Evolutionary conservation across 92 coral and sea anemone genomes (phyloP).

Genomic region (Ricordea florida): DNA sequence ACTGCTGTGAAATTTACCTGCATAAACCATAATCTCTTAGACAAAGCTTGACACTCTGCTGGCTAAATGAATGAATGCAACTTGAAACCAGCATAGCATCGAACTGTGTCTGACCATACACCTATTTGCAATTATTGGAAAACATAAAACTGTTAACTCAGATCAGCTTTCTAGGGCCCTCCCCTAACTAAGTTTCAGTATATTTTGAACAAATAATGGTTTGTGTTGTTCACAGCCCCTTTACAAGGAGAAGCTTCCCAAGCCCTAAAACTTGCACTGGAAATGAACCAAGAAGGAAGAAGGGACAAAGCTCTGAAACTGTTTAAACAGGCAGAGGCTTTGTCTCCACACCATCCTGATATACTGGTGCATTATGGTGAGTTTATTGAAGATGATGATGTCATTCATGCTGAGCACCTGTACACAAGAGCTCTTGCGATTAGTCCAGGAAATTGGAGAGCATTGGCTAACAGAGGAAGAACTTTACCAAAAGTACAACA

Average conservation of each 20-base stretch:
- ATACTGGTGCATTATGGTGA: slow-evolving; percentile 90
- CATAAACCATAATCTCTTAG: too few species aligned
- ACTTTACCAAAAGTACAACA: slow-evolving; percentile 94
- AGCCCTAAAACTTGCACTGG: slow-evolving; percentile 78
- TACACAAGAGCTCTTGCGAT: slow-evolving; percentile 80
- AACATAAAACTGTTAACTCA: too few species aligned
- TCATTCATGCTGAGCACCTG: slow-evolving; percentile 87
- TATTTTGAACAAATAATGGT: background rate
- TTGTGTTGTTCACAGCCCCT: slow-evolving; percentile 56
- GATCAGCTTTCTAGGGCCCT: too few species aligned
- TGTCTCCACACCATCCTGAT: slow-evolving; percentile 92
- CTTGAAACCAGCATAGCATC: too few species aligned
- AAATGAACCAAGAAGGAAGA: slow-evolving; percentile 86
- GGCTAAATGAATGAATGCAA: too few species aligned
- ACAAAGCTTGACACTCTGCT: too few species aligned
- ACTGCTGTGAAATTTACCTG: too few species aligned
- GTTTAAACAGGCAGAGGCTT: slow-evolving; percentile 89
- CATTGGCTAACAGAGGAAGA: slow-evolving; percentile 86
- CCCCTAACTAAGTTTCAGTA: too few species aligned
- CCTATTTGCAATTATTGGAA: too few species aligned
- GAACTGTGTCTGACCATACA: too few species aligned
- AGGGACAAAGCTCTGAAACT: slow-evolving; percentile 87
- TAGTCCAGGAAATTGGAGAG: slow-evolving; percentile 80
- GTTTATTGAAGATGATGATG: slow-evolving; percentile 86
- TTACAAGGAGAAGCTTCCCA: slow-evolving; percentile 90